phyloP scores from a whole-genome alignment of 2,113 vertebrate species.

The Ciconia maguari region DNA sequence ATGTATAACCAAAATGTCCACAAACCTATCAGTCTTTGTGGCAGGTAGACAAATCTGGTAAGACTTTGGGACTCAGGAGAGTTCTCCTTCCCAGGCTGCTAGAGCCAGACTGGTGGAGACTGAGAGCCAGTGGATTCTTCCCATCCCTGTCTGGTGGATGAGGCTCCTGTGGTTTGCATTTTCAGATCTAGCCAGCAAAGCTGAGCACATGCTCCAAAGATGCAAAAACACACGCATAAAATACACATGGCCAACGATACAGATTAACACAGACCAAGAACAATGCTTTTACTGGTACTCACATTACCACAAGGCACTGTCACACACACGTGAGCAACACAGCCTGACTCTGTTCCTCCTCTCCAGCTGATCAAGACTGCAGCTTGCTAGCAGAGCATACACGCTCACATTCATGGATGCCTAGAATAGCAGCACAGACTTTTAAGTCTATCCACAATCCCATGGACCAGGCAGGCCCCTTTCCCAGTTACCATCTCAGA shows the following conservation, averaged over 20 bases:
- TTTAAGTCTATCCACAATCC: not conserved
- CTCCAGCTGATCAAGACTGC: not conserved
- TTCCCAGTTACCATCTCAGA: not conserved
- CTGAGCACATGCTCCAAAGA: not conserved
- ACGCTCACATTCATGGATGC: no score
- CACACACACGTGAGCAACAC: not conserved
- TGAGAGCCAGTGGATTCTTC: not conserved
- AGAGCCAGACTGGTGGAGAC: not conserved
- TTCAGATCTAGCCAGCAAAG: not conserved
- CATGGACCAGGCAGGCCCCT: not conserved
- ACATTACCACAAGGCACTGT: no score
- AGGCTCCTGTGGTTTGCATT: not conserved
- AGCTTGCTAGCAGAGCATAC: not conserved
- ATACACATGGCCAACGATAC: not conserved
- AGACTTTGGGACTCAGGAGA: not conserved
- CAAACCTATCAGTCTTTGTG: not conserved
- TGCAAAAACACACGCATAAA: rapidly evolving
- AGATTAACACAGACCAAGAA: not conserved
- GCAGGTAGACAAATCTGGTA: not conserved
- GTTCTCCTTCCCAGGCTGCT: not conserved
- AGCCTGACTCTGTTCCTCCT: not conserved
- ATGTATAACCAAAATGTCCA: not conserved
- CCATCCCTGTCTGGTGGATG: not conserved
- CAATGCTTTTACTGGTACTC: not conserved
- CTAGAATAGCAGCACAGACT: not conserved